A percentile compares a stretch with the other conserved stretches of the same genome.
Conservation (phyloP, 2,797 vertebrate species). For the Chrysocyon brachyurus region DNA sequence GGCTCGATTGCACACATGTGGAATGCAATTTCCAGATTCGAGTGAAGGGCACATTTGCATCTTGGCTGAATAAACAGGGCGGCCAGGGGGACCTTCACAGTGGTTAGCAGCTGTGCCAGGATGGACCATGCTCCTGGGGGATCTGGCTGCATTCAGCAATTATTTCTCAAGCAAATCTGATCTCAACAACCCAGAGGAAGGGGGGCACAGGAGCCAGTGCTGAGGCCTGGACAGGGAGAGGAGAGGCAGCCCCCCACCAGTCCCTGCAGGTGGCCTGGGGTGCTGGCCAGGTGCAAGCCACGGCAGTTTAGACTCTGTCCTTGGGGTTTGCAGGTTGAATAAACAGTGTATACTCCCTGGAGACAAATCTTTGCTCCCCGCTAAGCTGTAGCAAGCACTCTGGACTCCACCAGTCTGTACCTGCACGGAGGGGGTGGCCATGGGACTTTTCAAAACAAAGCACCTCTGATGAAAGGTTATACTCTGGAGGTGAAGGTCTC, state of each 20-base stretch:
- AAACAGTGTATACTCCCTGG: fast-evolving
- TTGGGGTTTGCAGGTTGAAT: no score
- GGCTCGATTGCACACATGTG: fast-evolving
- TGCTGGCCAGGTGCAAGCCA: neutral
- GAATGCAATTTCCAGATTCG: neutral
- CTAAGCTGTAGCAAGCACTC: neutral
- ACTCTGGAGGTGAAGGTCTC: fast-evolving
- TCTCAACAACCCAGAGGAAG: neutral
- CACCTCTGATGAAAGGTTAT: neutral
- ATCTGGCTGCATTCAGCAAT: neutral
- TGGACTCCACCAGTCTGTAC: fast-evolving
- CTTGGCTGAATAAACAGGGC: neutral
- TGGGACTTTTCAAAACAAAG: no score
- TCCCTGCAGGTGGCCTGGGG: neutral
- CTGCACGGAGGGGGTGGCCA: neutral
- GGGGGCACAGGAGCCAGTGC: no score
- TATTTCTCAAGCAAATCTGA: neutral
- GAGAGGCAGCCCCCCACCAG: neutral
- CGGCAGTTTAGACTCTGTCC: neutral
- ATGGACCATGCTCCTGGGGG: neutral
- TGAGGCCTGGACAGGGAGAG: neutral
- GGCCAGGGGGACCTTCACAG: fast-evolving
- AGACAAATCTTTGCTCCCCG: neutral
- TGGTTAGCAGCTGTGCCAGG: fast-evolving
- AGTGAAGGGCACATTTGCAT: neutral